phyloP scores from a whole-genome alignment of 2,888 invertebrate genomes.

The Callinectes sapidus region DNA sequence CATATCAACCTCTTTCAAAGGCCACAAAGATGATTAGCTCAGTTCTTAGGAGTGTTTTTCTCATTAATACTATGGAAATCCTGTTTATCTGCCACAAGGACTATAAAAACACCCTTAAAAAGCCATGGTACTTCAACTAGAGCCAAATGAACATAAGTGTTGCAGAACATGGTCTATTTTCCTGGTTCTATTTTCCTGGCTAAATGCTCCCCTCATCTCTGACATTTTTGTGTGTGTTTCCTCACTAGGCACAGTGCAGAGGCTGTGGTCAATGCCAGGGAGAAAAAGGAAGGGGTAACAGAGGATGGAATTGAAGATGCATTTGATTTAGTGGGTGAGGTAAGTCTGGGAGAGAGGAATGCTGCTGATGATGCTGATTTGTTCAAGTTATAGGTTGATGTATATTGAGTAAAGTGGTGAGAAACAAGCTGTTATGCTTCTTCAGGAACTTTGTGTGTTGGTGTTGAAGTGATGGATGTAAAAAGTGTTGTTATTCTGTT shows the following conservation, averaged over 20 bases:
- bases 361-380: background rate
- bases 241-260: slow-evolving; percentile 83
- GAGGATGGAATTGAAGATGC: slow-evolving; percentile 97
- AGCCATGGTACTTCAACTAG: too few relatives aligned
- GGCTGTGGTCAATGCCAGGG: slow-evolving; percentile 85
- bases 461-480: background rate
- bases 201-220: background rate
- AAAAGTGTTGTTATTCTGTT: slow-evolving; percentile 26
- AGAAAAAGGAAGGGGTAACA: slow-evolving; percentile 84
- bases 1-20: too few relatives aligned
- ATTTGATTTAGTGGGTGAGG: slow-evolving; percentile 81
- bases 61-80: too few relatives aligned
- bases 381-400: background rate
- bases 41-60: too few relatives aligned
- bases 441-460: background rate
- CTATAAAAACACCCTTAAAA: too few relatives aligned
- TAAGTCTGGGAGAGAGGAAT: slow-evolving; percentile 16
- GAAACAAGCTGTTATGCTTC: background rate
- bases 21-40: too few relatives aligned
- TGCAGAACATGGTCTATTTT: background rate
- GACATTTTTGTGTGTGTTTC: background rate
- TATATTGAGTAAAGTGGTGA: background rate
- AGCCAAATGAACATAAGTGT: too few relatives aligned
- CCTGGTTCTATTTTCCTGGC: too few relatives aligned
- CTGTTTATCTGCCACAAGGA: too few relatives aligned